Evolutionary conservation across 1,140 invertebrate genomes (phyloP).

Genomic region (Drosophila rufa): DNA sequence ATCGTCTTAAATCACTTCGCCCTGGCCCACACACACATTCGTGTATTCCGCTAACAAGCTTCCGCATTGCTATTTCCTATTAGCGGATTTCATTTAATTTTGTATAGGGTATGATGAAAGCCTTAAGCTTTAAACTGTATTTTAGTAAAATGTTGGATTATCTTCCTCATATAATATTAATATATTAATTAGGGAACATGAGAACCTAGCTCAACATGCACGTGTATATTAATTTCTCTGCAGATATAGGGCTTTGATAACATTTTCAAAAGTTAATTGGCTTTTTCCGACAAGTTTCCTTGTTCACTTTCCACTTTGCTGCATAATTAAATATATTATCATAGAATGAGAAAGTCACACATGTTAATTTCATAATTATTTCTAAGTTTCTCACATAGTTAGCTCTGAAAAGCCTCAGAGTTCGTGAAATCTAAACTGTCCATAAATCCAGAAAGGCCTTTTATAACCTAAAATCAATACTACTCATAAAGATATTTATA

Average conservation of each 20-base stretch:
- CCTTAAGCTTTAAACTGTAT: background rate
- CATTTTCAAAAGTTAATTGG: background rate
- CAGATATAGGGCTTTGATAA: background rate
- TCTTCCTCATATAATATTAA: background rate
- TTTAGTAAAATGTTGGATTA: background rate
- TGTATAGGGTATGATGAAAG: background rate
- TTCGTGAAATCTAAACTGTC: too few relatives aligned
- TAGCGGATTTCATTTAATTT: constrained; percentile 18
- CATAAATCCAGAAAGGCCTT: accelerated
- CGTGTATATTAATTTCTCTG: background rate
- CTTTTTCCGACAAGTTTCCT: background rate
- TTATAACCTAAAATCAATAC: background rate
- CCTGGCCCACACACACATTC: constrained; percentile 33
- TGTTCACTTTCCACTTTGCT: too few relatives aligned
- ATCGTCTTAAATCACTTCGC: constrained; percentile 17
- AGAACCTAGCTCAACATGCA: background rate
- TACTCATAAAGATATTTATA: background rate
- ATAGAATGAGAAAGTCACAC: too few relatives aligned
- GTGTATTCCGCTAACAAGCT: constrained; percentile 11
- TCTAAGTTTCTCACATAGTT: too few relatives aligned
- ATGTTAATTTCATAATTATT: too few relatives aligned
- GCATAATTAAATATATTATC: too few relatives aligned
- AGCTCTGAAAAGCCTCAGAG: too few relatives aligned
- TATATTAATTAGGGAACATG: background rate
- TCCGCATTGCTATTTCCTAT: constrained; percentile 31